phyloP scores from a whole-genome alignment of 2,888 invertebrate genomes.

The Stenolophus ochropezus region DNA sequence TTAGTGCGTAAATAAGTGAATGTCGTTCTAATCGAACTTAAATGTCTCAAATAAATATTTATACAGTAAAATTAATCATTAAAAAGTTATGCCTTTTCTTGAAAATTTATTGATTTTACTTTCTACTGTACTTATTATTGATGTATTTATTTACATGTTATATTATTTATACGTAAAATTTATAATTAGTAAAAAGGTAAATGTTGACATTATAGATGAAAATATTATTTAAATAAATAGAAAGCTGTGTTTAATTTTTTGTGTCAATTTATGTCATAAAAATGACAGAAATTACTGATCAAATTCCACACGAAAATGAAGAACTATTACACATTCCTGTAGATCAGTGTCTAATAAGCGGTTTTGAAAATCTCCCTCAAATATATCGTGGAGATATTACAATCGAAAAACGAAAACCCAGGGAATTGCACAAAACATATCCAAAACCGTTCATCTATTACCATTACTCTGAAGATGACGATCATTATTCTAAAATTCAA shows the following conservation, averaged over 20 bases:
- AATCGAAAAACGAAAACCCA: neutral
- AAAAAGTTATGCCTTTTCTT: too few relatives aligned
- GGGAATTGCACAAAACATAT: slow-evolving; percentile 17
- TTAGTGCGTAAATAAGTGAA: too few relatives aligned
- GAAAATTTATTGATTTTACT: too few relatives aligned
- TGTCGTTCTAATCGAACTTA: too few relatives aligned
- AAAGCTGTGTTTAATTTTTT: slow-evolving; percentile 11
- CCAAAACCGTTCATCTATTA: slow-evolving; percentile 40
- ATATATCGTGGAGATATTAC: slow-evolving; percentile 16
- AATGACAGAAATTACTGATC: slow-evolving; percentile 52
- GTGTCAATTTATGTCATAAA: slow-evolving; percentile 31
- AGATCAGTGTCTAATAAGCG: slow-evolving; percentile 17
- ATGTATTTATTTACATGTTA: too few relatives aligned
- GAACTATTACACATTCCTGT: neutral
- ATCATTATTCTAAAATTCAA: neutral
- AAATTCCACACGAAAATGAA: slow-evolving; percentile 42
- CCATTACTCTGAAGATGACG: slow-evolving; percentile 68
- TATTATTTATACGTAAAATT: too few relatives aligned
- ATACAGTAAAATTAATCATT: too few relatives aligned
- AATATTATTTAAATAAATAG: neutral
- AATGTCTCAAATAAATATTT: too few relatives aligned
- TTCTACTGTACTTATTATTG: too few relatives aligned
- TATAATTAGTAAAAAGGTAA: too few relatives aligned
- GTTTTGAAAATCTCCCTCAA: slow-evolving; percentile 3
- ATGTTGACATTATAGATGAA: too few relatives aligned